These are phyloP conservation scores for Glaucopsyche alexis DNA, from an alignment of 2,888 invertebrate species.

Conservation along the genomic window DNA sequence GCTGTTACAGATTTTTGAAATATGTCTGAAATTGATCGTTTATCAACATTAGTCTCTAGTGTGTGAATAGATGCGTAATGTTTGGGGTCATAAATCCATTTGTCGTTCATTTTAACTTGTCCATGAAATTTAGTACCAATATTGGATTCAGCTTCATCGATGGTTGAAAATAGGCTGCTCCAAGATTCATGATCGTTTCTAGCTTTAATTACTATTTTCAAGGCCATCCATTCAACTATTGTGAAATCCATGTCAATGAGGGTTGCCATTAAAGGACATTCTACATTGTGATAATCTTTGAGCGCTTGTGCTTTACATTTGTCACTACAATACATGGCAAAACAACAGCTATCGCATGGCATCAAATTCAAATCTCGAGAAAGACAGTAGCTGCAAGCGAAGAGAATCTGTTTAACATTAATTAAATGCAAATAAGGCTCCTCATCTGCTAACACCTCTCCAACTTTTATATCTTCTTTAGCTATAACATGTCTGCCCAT, in stretches of 20 bases:
- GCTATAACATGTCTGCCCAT: conserved; percentile 87
- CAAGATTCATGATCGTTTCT: conserved; percentile 57
- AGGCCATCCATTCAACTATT: conserved; percentile 85
- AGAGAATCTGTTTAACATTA: conserved; percentile 71
- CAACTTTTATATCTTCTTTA: conserved; percentile 83
- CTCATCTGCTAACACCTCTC: conserved; percentile 89
- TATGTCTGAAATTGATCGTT: conserved; percentile 83
- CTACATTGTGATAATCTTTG: conserved; percentile 85
- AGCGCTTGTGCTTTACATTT: conserved; percentile 83
- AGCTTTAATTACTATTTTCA: conserved; percentile 78
- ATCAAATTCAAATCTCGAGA: conserved; percentile 78
- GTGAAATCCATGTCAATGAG: conserved; percentile 81
- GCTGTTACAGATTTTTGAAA: conserved; percentile 84
- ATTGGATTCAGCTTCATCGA: conserved; percentile 55
- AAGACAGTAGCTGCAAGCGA: conserved; percentile 86
- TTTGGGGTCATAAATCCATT: conserved; percentile 70
- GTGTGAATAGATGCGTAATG: conserved; percentile 82
- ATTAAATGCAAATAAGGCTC: conserved; percentile 82
- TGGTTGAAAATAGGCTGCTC: conserved; percentile 51
- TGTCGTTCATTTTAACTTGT: conserved; percentile 50
- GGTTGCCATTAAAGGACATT: conserved; percentile 85
- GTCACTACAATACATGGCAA: conserved; percentile 84
- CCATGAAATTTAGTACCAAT: conserved; percentile 66
- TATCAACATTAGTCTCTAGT: conserved; percentile 84
- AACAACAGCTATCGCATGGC: conserved; percentile 83